Evolutionary conservation across 2,113 vertebrate genomes (phyloP).

Genomic region (Corvus cornix): DNA sequence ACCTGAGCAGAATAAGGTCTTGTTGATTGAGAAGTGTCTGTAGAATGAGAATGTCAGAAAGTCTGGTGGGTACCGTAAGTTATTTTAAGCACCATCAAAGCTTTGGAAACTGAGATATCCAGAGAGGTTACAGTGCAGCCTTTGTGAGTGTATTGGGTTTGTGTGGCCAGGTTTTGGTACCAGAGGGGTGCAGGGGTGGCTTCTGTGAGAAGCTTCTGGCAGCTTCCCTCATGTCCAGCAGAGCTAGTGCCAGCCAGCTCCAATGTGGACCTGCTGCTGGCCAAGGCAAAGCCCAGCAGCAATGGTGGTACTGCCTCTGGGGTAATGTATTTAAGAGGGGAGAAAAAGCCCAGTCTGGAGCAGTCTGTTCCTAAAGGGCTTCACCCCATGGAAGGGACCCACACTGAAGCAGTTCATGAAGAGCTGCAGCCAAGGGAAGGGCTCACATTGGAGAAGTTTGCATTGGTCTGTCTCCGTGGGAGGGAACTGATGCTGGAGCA

Average conservation of each 20-base stretch:
- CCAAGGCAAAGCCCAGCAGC: not conserved
- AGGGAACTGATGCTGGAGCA: not conserved
- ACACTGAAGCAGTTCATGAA: not conserved
- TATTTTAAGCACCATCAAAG: not conserved
- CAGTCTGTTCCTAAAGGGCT: not conserved
- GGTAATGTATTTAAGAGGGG: no score
- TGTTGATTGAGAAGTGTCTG: not conserved
- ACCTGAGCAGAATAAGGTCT: not conserved
- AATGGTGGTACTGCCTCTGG: not conserved
- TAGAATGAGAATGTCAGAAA: not conserved
- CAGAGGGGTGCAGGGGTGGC: not conserved
- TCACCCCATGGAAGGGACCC: not conserved
- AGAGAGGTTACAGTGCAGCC: not conserved
- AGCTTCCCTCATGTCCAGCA: not conserved
- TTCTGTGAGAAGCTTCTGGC: not conserved
- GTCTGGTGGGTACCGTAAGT: fast-evolving
- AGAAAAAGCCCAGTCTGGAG: fast-evolving
- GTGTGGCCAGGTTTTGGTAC: not conserved
- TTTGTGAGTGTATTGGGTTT: not conserved
- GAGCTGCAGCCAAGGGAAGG: not conserved
- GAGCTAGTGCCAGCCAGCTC: not conserved
- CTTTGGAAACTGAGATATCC: not conserved
- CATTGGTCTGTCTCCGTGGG: not conserved
- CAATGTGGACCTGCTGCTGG: not conserved
- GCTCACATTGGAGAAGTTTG: not conserved